Evolutionary conservation across 2,113 vertebrate genomes (phyloP).

Genomic region (Epinephelus lanceolatus): DNA sequence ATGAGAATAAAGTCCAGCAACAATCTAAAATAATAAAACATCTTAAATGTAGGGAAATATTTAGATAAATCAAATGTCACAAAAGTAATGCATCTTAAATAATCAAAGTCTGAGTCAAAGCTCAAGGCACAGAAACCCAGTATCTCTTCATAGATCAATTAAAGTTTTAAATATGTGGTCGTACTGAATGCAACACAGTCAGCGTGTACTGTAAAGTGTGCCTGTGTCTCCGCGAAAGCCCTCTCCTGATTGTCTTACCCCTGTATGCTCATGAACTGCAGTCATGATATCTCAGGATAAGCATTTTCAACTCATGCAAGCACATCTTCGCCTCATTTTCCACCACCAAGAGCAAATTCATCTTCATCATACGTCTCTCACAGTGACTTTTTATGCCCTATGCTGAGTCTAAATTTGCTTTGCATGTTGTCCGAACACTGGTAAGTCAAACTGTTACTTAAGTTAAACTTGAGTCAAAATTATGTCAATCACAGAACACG

Average conservation of each 20-base stretch:
- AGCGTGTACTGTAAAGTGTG: background rate
- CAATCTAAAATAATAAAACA: background rate
- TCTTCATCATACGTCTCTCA: no score
- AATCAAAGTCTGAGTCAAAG: background rate
- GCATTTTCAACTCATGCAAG: background rate
- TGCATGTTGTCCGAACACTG: background rate
- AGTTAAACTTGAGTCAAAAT: background rate
- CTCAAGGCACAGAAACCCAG: background rate
- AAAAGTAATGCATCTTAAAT: background rate
- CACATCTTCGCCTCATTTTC: background rate
- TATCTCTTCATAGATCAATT: background rate
- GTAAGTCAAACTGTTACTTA: background rate
- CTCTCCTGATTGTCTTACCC: background rate
- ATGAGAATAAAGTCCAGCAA: slow-evolving; percentile 20
- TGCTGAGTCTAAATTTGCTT: background rate
- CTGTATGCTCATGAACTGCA: background rate
- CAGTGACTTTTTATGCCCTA: background rate
- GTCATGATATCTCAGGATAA: background rate
- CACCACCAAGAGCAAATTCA: background rate
- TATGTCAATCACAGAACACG: background rate
- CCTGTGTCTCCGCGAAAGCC: background rate
- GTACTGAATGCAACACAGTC: background rate
- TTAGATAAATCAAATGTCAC: background rate
- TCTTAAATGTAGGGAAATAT: background rate
- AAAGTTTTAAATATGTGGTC: background rate